Conservation (phyloP, 2,113 vertebrate species). For the Sclerurus mexicanus region DNA sequence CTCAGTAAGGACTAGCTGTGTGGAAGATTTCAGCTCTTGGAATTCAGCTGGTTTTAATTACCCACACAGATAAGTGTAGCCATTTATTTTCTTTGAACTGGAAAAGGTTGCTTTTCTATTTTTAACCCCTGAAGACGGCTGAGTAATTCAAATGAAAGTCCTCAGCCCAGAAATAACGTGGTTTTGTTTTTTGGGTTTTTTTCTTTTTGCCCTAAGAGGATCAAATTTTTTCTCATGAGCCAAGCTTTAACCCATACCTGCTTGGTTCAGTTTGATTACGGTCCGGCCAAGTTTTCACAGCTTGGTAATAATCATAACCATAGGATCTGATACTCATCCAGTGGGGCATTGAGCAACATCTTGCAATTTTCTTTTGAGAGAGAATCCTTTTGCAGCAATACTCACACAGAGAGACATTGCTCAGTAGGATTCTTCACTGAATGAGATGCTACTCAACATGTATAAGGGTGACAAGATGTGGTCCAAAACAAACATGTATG, state of each 20-base stretch:
- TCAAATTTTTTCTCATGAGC: not conserved
- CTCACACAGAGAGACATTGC: not conserved
- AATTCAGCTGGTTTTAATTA: constrained; percentile 56
- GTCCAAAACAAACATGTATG: constrained; percentile 55
- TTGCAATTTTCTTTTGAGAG: not conserved
- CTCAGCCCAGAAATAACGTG: constrained; percentile 12
- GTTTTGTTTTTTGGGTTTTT: not conserved
- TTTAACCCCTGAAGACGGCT: constrained; percentile 48
- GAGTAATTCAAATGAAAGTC: constrained; percentile 6
- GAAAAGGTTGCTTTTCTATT: constrained; percentile 54
- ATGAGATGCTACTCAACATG: not conserved
- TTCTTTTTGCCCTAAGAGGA: not conserved
- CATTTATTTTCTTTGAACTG: constrained; percentile 56
- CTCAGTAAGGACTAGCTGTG: not conserved
- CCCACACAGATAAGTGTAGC: constrained; percentile 36
- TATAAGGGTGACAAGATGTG: not conserved
- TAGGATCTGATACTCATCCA: not conserved
- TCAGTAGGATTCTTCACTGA: not conserved
- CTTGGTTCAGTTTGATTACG: not conserved
- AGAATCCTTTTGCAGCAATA: not conserved
- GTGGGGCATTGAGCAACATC: not conserved
- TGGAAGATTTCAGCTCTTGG: not conserved
- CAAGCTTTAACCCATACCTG: not conserved
- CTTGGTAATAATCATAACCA: not conserved
- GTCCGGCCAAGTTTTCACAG: not conserved